A percentile compares a stretch with the other conserved stretches of the same genome.
phyloP scores from a whole-genome alignment of 2,113 vertebrate species.

The Arothron firmamentum region DNA sequence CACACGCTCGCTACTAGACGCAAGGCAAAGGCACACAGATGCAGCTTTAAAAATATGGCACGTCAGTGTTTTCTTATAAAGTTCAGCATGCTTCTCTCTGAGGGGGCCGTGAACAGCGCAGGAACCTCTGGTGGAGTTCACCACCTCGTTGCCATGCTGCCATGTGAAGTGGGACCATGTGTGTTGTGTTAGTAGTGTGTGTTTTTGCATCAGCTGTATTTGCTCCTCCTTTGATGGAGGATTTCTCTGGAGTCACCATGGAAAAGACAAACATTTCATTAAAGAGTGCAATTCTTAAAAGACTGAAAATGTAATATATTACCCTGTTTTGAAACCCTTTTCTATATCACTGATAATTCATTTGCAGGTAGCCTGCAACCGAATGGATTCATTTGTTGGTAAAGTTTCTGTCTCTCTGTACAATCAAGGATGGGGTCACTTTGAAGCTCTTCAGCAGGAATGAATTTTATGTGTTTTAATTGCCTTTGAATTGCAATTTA shows the following conservation, averaged over 20 bases:
- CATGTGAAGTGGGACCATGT: conserved; percentile 1
- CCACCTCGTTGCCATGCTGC: conserved; percentile 48
- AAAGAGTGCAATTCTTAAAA: not conserved
- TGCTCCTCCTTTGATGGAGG: conserved; percentile 20
- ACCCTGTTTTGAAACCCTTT: too few species aligned
- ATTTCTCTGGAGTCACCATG: conserved; percentile 41
- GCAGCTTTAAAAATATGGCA: conserved; percentile 1
- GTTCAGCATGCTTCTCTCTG: conserved; percentile 8
- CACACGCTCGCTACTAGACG: conserved; percentile 51
- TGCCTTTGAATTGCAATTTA: conserved; percentile 16
- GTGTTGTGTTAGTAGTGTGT: conserved; percentile 4
- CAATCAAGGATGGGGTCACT: conserved; percentile 12
- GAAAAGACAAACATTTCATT: conserved; percentile 18
- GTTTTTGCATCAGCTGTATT: conserved; percentile 53
- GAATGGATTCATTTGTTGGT: not conserved
- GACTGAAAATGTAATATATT: not conserved
- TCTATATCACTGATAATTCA: too few species aligned
- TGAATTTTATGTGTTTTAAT: conserved; percentile 16
- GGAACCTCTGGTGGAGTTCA: conserved; percentile 32
- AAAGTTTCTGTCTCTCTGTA: conserved; percentile 4
- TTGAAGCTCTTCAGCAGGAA: conserved; percentile 15
- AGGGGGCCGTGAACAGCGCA: conserved; percentile 17
- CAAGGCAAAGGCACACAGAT: conserved; percentile 24
- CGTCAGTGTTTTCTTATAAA: conserved; percentile 8
- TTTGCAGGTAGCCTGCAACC: not conserved